These are phyloP conservation scores for Philotrypesis tridentata DNA, from an alignment of 1,140 invertebrate genomes.

Conservation along the genomic window DNA sequence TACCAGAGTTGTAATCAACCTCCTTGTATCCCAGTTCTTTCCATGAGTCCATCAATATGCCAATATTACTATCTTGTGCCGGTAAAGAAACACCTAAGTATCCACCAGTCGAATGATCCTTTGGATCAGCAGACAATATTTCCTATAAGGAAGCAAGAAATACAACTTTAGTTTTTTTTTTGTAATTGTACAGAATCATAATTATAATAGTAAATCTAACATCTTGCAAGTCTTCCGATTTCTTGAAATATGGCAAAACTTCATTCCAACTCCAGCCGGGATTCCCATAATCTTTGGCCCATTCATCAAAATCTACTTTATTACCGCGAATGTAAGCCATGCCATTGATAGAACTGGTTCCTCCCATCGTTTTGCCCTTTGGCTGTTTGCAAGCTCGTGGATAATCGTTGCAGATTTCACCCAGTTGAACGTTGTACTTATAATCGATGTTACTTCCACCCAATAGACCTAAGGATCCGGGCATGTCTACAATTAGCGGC, in stretches of 20 bases:
- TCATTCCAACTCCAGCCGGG: slow-evolving; percentile 16
- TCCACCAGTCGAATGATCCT: background rate
- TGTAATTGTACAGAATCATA: too few relatives aligned
- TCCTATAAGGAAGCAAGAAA: background rate
- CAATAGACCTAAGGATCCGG: slow-evolving; percentile 56
- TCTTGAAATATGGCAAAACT: slow-evolving; percentile 26
- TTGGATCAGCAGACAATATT: background rate
- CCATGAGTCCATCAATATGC: background rate
- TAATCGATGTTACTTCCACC: too few relatives aligned
- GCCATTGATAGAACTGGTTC: background rate
- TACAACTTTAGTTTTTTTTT: too few relatives aligned
- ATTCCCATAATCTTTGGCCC: background rate
- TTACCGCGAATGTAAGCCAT: background rate
- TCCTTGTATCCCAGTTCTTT: slow-evolving; percentile 31
- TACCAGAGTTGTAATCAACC: slow-evolving; percentile 23
- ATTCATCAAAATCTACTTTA: background rate
- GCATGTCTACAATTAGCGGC: slow-evolving; percentile 78
- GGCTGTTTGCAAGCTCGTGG: slow-evolving; percentile 64
- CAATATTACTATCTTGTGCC: background rate
- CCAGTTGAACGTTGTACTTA: too few relatives aligned
- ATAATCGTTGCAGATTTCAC: too few relatives aligned
- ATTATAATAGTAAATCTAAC: too few relatives aligned
- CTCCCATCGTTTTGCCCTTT: slow-evolving; percentile 73
- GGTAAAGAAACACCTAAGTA: background rate
- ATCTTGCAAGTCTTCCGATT: slow-evolving; percentile 15